Base-by-base conservation (phyloP, 2,888 invertebrate species). In the Rapana venosa region DNA sequence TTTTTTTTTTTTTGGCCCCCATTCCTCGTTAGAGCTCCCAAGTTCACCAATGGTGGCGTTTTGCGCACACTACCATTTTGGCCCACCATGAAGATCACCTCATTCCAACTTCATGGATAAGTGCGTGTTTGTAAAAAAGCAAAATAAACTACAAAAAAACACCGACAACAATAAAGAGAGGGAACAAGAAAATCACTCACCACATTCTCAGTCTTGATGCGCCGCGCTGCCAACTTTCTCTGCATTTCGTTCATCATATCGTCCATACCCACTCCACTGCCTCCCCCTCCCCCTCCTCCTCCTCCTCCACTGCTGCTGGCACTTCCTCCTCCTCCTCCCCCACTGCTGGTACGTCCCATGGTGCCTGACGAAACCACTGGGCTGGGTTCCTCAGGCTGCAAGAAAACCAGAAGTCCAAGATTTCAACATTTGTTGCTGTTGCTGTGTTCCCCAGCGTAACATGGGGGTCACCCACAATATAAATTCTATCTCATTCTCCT, bases 171-270 rank as follows among this genome's bases (percentile, higher is more conserved):
- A 47, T 8, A 47, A 47, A 11, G 26, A 66, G 26, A 66, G 11
- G 26, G 26, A 66, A 74, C 1, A 74, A n/a, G 26, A n/a, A 74
- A 74, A n/a, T 35, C 8, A 32, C 58, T 22, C 8, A 36, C 90
- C 20, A 81, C 86, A 56, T 90, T 92, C 90, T 95, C 95, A n/a
- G 94, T 90, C 90, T 93, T 94, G 47, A 98, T 98, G 94, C 98
- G 97, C 95, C 99, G 97, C 92, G 98, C 96, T 0, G 98, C 98
- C 91, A 99, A 97, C 1, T 98, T 99, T 95, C 98, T 98, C 87
- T 98, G 86, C 86, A 86, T 86, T 22, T 86, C 86, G 22, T 35
- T 86, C 86, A 86, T 86, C 86, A 86, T 86, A 32, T 86, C 86
- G 15, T 66, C 86, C 61, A 86, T 86, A 26, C 83, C 83, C 20